These are phyloP conservation scores for Unio pictorum DNA, from an alignment of 2,888 invertebrate genomes.

Conservation along the genomic window DNA sequence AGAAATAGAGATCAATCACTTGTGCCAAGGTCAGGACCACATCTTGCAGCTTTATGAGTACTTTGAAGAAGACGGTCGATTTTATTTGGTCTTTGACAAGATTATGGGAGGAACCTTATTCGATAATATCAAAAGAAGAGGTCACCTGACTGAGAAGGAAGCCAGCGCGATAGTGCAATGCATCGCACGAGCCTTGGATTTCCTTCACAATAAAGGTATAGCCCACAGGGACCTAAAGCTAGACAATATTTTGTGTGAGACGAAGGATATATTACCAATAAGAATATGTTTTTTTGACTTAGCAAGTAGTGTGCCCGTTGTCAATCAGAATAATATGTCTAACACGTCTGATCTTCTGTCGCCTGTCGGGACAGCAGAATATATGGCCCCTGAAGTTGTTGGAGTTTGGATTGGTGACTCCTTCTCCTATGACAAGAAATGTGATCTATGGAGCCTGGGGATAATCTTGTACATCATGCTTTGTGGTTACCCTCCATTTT, in stretches of 20 bases:
- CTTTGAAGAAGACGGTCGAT: slow-evolving; percentile 87
- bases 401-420: too few relatives aligned
- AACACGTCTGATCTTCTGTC: too few relatives aligned
- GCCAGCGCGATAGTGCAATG: slow-evolving; percentile 90
- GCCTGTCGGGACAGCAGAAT: too few relatives aligned
- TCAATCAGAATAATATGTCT: slow-evolving; percentile 73
- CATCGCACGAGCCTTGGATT: slow-evolving; percentile 96
- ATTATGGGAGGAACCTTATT: slow-evolving; percentile 92
- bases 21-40: too few relatives aligned
- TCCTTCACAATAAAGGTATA: slow-evolving; percentile 75
- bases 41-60: slow-evolving; percentile 83
- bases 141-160: slow-evolving; percentile 78
- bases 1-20: too few relatives aligned
- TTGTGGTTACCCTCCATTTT: slow-evolving; percentile 98
- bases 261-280: slow-evolving; percentile 86
- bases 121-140: slow-evolving; percentile 91
- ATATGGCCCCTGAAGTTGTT: too few relatives aligned
- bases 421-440: too few relatives aligned
- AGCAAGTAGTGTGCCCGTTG: slow-evolving; percentile 85
- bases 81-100: slow-evolving; percentile 98
- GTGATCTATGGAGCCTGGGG: slow-evolving; percentile 82
- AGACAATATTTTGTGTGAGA: slow-evolving; percentile 96
- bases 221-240: slow-evolving; percentile 98
- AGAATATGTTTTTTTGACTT: slow-evolving; percentile 99
- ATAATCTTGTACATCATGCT: slow-evolving; percentile 92